Evolutionary conservation across 2,797 vertebrate genomes (phyloP), one percentile per base, ranked within the genome.

Genomic region (Protosalanx chinensis): DNA sequence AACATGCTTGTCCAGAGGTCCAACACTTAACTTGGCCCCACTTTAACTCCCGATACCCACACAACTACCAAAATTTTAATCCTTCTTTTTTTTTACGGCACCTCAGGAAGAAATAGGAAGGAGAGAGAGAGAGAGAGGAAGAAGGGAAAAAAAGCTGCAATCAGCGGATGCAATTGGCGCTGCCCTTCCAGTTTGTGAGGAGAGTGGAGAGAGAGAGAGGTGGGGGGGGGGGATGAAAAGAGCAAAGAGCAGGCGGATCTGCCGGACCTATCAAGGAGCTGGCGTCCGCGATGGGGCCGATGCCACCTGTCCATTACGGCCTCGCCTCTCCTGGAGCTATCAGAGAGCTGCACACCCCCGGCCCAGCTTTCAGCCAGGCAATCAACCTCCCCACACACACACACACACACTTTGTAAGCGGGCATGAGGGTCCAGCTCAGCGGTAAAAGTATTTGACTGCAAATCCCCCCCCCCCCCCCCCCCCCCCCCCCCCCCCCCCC

Each of bases 101-200:
- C 65, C 63, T 49, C 65, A 20, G 35, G 37, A 53, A 62, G 59
- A 16, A 16, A 32, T 33, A 16, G 61, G 35, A 64, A 13, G 37
- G 37, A 41, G 10, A 41, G 37, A 3, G 5, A 33, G 33, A 33
- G 2, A 10, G 46, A 49, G 46, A 49, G 46, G 10, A 63, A 64
- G 30, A 12, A 51, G n/a, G 60, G 30, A 61, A 49, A 53, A 56
- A 70, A 70, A 62, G 23, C 35, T 32, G 27, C 71, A 60, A 61
- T 73, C 71, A 73, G 49, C 35, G 56, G 57, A 67, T 46, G 29
- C 71, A 72, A 73, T 68, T 62, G 68, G 65, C 59, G 23, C 62
- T 37, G 67, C n/a, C 72, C 58, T 56, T 18, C 57, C 18, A 33
- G 12, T 73, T 58, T 65, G 37, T 12, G 35, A 8, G 18, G 23